Percentiles rank a stretch among this genome's conserved stretches.
These are phyloP conservation scores for Amazona vittata DNA, from an alignment of 2,113 vertebrate genomes.

Conservation along the genomic window DNA sequence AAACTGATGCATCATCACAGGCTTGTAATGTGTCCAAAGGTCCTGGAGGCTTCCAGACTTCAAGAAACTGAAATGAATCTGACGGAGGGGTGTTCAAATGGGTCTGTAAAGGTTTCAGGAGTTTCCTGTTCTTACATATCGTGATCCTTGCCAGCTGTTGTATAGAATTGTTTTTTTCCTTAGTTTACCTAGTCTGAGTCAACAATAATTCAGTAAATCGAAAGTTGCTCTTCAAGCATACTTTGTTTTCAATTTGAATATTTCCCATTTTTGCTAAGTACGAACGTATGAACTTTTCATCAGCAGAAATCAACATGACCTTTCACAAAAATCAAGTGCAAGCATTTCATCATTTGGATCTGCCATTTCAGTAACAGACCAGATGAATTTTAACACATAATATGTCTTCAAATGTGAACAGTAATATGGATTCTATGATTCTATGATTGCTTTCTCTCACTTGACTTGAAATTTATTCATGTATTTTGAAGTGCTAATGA, in stretches of 20 bases:
- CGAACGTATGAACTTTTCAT: not conserved
- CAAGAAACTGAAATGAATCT: not conserved
- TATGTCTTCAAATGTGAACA: not conserved
- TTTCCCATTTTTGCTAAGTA: not conserved
- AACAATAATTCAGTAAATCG: not conserved
- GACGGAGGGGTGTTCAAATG: not conserved
- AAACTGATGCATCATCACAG: not conserved
- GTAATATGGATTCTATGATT: not conserved
- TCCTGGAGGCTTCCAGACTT: not conserved
- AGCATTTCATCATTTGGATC: not conserved
- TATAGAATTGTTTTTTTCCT: not conserved
- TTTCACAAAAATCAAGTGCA: slow-evolving; percentile 25
- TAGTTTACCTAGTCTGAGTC: not conserved
- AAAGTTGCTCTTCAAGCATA: not conserved
- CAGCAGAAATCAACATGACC: slow-evolving; percentile 46
- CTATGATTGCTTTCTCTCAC: not conserved
- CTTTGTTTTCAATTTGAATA: not conserved
- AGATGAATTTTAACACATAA: not conserved
- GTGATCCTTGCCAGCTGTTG: not conserved
- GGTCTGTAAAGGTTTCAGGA: slow-evolving; percentile 3
- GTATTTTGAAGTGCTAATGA: not conserved
- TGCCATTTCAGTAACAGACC: slow-evolving; percentile 15
- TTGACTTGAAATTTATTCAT: not conserved
- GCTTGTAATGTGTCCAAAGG: not conserved
- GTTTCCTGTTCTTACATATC: not conserved